Base-by-base conservation (phyloP, 1,140 invertebrate genomes). In the Drosophila ananassae region DNA sequence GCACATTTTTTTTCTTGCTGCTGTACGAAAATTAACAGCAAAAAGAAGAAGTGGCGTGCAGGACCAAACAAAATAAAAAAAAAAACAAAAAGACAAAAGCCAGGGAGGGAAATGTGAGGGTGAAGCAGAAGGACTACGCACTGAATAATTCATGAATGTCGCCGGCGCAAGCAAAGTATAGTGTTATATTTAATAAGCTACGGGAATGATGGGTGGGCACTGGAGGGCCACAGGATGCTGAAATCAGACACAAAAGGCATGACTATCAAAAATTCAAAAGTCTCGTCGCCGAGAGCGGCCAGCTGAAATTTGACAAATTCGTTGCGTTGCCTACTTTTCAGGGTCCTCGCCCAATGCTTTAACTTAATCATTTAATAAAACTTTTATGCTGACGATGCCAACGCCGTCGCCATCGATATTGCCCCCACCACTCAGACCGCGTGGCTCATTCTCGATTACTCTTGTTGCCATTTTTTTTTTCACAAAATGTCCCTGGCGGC, bases 291-390 rank as follows among this genome's bases (percentile, higher is more conserved):
- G 44, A 25, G 32, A 53, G 57, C 39, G 48, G 30, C n/a, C 22
- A 37, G 46, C 47, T 55, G 48, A 85, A 80, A 74, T 80, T 85
- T 85, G 81, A 77, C 82, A 84, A 84, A 84, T 85, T 69, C 67
- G 54, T 54, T 87, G 77, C 67, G 54, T 54, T 87, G 77, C 82
- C 81, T 81, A 64, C 82, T 78, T 77, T 77, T 30, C 3, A 51
- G 59, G 60, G 73, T 41, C 56, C 30, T 58, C 46, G 63, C 53
- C 73, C 71, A 68, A 30, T 79, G 73, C 77, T 58, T 87, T 81
- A 81, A 80, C 82, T 87, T 87, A 85, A 85, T 85, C 82, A 85
- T 85, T 85, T 81, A 85, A 85, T 87, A 85, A 85, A 85, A 85
- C 69, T 87, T 85, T 85, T 85, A 85, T 85, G 82, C 82, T 85